Base-by-base conservation (phyloP, 2,888 invertebrate genomes). In the Drosophila atripex region DNA sequence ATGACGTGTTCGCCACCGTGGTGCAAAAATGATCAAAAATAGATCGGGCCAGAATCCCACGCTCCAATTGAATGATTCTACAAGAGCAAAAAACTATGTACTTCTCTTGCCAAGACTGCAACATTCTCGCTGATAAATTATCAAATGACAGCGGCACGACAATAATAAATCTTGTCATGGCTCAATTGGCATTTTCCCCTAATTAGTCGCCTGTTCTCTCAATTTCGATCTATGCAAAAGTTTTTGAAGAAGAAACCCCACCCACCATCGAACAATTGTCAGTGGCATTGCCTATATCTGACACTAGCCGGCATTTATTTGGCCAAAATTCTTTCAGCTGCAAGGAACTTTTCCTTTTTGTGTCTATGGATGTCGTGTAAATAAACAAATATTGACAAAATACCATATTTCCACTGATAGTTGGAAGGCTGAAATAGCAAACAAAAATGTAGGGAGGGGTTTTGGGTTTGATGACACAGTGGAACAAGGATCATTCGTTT, bases 1-100 rank as follows among this genome's bases (percentile, higher is more conserved):
- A 68, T 84, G 86, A 84, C 86, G 86, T 52, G 71, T 28, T 54
- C 32, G 64, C 60, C 35, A 86, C 84, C 65, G 86, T 86, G 83
- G 78, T 68, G 58, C 78, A 65, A 73, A 69, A 69, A n/a, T 38
- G 6, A 32, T 41, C 54, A 28, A 5, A 63, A 73, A 41, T 61
- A 56, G 45, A 23, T n/a, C n/a, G 2, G 65, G 16, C 39, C 47
- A 57, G 58, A 57, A 66, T 69, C 77, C 68, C 77, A 85, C 71
- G 83, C 83, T 74, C 74, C 56, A 86, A 76, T 80, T 84, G 70
- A 45, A 55, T 53, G 47, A 12, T 38, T 43, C 32, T 49, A n/a
- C 39, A 35, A 52, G 41, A 28, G 23, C n/a, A 28, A 23, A 28
- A 21, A 11, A 11, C 12, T 7, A 18, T 6, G 3, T 11, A 30